These are phyloP conservation scores for Trichogramma evanescens DNA, from an alignment of 2,888 invertebrate species.

Conservation along the genomic window DNA sequence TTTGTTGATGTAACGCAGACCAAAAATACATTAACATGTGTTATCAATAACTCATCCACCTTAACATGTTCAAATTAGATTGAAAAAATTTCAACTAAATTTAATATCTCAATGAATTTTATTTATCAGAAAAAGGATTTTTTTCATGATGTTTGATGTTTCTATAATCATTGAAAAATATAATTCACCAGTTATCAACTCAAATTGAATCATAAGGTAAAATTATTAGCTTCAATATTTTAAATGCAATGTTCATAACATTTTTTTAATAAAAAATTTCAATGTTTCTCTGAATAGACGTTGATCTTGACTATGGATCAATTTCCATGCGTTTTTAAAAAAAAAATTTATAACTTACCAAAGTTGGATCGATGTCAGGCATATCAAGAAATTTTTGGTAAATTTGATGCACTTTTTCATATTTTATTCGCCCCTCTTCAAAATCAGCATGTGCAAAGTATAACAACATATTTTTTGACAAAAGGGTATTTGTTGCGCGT, in stretches of 20 bases:
- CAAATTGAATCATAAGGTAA: no score
- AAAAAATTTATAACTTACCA: constrained; percentile 55
- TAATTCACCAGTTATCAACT: no score
- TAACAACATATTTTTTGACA: constrained; percentile 85
- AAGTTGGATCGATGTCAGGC: constrained; percentile 87
- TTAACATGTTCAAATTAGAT: no score
- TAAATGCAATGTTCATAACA: neutral
- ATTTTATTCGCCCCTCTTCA: constrained; percentile 92
- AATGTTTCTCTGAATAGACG: neutral
- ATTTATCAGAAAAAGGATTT: no score
- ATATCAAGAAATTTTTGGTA: constrained; percentile 88
- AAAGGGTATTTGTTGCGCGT: constrained; percentile 79
- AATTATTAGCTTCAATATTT: no score
- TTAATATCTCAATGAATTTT: no score
- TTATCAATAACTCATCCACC: no score
- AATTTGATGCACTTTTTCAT: constrained; percentile 92
- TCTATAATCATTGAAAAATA: no score
- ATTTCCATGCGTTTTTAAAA: neutral
- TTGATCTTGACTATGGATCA: neutral
- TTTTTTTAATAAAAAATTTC: neutral
- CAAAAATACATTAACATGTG: neutral
- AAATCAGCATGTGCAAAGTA: constrained; percentile 99
- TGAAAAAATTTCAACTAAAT: no score
- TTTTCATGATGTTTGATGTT: no score
- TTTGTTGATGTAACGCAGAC: neutral